phyloP scores from a whole-genome alignment of 2,888 invertebrate species.

The Dichetophora obliterata region DNA sequence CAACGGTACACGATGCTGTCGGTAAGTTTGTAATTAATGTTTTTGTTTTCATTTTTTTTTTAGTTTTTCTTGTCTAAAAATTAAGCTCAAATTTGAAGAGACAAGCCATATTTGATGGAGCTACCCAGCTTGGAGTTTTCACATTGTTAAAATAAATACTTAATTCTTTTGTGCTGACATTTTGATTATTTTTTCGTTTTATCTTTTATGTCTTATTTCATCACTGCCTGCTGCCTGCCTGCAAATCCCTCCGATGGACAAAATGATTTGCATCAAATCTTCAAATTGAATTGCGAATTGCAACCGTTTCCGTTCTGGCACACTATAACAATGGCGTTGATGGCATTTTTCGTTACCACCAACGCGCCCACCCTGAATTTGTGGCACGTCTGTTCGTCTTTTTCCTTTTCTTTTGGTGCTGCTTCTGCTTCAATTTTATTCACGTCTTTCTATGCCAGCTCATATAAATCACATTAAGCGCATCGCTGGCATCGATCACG shows the following conservation, averaged over 20 bases:
- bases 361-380: neutral
- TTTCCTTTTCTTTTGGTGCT: neutral
- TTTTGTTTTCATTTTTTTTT: conserved; percentile 1
- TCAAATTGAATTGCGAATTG: conserved; percentile 22
- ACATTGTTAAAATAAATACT: conserved; percentile 60
- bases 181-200: conserved; percentile 46
- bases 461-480: conserved; percentile 91
- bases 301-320: conserved; percentile 1
- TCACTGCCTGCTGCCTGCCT: conserved; percentile 32
- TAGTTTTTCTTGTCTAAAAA: conserved; percentile 27
- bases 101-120: neutral
- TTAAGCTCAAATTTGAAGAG: neutral
- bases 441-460: conserved; percentile 71
- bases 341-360: neutral
- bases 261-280: conserved; percentile 26
- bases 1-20: conserved; percentile 84
- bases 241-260: neutral
- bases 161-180: conserved; percentile 51
- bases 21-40: conserved; percentile 72
- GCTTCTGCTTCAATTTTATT: conserved; percentile 27
- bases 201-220: conserved; percentile 23
- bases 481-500: conserved; percentile 88
- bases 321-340: neutral
- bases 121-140: neutral
- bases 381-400: neutral